Percentiles rank a stretch among this genome's conserved stretches.
These are phyloP conservation scores for Luperina nickerlii DNA, from an alignment of 2,888 invertebrate species.

Conservation along the genomic window DNA sequence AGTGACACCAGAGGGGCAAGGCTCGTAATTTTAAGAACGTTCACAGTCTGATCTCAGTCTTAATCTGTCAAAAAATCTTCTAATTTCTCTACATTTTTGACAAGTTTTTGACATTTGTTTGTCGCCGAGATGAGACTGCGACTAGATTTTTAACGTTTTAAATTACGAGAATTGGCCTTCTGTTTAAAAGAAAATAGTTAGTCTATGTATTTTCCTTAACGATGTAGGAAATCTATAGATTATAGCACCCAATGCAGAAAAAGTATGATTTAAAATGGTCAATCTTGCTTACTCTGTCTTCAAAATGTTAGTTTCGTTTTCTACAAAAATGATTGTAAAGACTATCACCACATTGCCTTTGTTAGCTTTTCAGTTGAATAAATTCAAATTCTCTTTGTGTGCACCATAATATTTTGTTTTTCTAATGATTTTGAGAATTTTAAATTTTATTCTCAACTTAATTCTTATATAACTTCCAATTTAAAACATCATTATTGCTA, in stretches of 20 bases:
- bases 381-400: not conserved
- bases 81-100: too few relatives aligned
- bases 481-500: not conserved
- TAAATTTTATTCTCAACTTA: not conserved
- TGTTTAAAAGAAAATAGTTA: slow-evolving; percentile 3
- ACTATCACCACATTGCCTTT: not conserved
- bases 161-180: too few relatives aligned
- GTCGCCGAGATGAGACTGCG: too few relatives aligned
- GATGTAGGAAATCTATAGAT: not conserved
- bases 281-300: not conserved
- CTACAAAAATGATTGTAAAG: not conserved
- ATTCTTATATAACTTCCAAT: not conserved
- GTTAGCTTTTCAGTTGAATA: not conserved
- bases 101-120: too few relatives aligned
- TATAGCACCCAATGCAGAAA: not conserved
- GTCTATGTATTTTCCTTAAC: not conserved
- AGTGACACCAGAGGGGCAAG: slow-evolving; percentile 15
- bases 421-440: not conserved
- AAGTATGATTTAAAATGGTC: not conserved
- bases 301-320: not conserved
- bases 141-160: too few relatives aligned
- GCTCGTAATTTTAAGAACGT: too few relatives aligned
- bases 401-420: not conserved
- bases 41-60: too few relatives aligned
- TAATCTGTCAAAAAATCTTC: too few relatives aligned